phyloP scores from a whole-genome alignment of 2,113 vertebrate species.

The Paraplagusia blochii region DNA sequence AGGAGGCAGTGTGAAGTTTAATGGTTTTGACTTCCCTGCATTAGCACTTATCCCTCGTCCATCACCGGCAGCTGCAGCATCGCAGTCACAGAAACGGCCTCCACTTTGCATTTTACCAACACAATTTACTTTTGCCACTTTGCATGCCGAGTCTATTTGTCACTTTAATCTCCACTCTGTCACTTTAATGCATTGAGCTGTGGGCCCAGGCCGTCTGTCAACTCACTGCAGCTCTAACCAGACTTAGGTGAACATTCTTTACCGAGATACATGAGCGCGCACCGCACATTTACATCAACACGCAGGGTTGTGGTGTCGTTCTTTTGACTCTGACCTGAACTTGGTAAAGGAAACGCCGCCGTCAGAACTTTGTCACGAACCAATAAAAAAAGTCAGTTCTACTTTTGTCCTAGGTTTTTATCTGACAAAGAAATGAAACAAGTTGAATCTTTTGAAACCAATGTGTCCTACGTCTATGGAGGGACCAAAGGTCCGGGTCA shows the following conservation, averaged over 20 bases:
- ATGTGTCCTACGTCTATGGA: no score
- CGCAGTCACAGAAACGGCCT: conserved; percentile 50
- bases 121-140: conserved; percentile 69
- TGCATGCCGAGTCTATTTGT: conserved; percentile 68
- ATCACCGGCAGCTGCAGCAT: conserved; percentile 50
- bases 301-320: not conserved
- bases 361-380: no score
- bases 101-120: conserved; percentile 52
- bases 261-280: conserved; percentile 27
- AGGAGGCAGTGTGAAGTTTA: conserved; percentile 50
- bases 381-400: no score
- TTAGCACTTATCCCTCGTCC: conserved; percentile 64
- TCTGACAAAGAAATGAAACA: no score
- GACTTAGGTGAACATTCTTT: conserved; percentile 42
- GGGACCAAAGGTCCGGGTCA: no score
- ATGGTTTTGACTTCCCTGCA: conserved; percentile 42
- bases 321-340: no score
- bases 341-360: no score
- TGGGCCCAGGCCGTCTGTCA: conserved; percentile 57
- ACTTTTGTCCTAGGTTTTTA: no score
- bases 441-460: no score
- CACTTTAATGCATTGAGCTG: conserved; percentile 57
- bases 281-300: conserved; percentile 17
- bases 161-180: conserved; percentile 65
- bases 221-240: conserved; percentile 36